Evolutionary conservation across 2,888 invertebrate genomes (phyloP).

Genomic region (Calliphora vomitoria): DNA sequence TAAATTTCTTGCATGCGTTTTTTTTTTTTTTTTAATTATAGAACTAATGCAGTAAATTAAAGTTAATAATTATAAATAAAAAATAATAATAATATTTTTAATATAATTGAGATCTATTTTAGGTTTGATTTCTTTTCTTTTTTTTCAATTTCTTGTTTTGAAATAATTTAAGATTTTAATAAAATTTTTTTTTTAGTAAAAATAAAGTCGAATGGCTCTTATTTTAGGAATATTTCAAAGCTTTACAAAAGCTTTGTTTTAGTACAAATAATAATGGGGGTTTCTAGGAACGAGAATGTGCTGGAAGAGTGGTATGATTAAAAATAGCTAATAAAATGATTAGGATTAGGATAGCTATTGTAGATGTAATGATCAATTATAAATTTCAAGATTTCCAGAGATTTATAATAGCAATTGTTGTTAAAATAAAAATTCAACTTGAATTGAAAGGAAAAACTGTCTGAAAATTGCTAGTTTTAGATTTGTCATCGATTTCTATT

Average conservation of each 20-base stretch:
- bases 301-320: not conserved
- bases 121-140: slow-evolving; percentile 50
- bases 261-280: not conserved
- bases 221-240: slow-evolving; percentile 14
- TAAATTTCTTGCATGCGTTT: slow-evolving; percentile 27
- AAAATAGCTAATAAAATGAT: no score
- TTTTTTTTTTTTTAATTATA: slow-evolving; percentile 29
- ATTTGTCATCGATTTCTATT: no score
- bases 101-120: slow-evolving; percentile 73
- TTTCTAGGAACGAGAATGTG: not conserved
- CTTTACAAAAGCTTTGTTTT: slow-evolving; percentile 62
- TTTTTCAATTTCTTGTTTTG: not conserved
- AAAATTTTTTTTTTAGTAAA: no score
- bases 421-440: no score
- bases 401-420: no score
- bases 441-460: no score
- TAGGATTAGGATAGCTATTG: no score
- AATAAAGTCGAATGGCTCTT: slow-evolving; percentile 14
- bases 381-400: no score
- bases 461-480: no score
- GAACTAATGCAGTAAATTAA: slow-evolving; percentile 18
- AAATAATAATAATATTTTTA: slow-evolving; percentile 56
- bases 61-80: slow-evolving; percentile 39
- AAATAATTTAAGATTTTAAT: slow-evolving; percentile 20
- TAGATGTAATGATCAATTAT: no score